Evolutionary conservation across 1,140 invertebrate species (phyloP), one percentile per base, ranked within the genome.

Genomic region (Calephelis virginiensis): DNA sequence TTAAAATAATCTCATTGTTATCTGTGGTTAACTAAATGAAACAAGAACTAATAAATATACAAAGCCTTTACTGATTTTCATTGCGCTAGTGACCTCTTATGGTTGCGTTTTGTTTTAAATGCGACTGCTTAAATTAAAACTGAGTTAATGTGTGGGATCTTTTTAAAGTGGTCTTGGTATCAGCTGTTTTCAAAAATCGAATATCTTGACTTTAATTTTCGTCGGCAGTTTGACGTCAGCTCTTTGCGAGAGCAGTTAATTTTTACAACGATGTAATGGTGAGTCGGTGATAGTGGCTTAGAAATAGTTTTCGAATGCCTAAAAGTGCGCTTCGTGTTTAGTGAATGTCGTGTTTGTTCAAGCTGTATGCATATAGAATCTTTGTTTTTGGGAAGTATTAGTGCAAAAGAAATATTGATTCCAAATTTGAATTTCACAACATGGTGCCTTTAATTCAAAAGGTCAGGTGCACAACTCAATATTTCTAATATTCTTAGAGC

Each of bases 171-270:
- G 83, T 69, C 13, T n/a, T 43, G 38, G 38, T 28, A 73, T 77
- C 82, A 81, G 78, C 82, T 85, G 83, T 82, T 89, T 72, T 86
- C 73, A 78, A 87, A 86, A 87, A 89, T 86, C 85, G 81, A 86
- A 87, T 76, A 72, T 75, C 66, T 43, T 70, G 68, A 70, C 62
- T 74, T 71, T 69, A 70, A 81, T 77, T 75, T 82, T 73, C 73
- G 64, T 73, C 65, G 68, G 67, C 76, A 89, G 85, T 89, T 68
- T 86, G 79, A 86, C 85, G 81, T 83, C 80, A 85, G 77, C 68
- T 77, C 69, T 75, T 67, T 70, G 70, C 68, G 69, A 66, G 82
- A 71, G 81, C 77, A 77, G 76, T 64, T 74, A 63, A 63, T 68
- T 66, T 67, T 71, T 71, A 69, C 81, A 72, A 77, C 76, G 72